Percentiles rank a stretch among this genome's conserved stretches.
Conservation (phyloP, 2,113 vertebrate genomes). For the Sylvietta virens region DNA sequence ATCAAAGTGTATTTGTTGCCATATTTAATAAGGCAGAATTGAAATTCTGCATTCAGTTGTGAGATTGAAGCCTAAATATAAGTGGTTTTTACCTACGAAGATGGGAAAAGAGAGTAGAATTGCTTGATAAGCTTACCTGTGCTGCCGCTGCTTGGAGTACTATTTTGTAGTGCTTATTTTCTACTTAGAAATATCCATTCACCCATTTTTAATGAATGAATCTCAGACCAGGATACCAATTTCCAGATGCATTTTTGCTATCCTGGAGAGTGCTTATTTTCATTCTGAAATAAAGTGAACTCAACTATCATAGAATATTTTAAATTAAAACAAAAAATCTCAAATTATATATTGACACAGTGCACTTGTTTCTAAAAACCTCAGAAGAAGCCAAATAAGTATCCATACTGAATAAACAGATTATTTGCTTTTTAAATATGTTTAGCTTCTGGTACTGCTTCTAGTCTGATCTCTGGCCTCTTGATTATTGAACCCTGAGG, state of each 20-base stretch:
- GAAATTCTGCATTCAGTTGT: neutral
- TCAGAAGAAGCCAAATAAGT: neutral
- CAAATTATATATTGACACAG: neutral
- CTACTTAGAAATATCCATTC: neutral
- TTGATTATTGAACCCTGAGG: slow-evolving; percentile 31
- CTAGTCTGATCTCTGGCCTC: neutral
- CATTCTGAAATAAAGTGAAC: neutral
- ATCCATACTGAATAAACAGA: neutral
- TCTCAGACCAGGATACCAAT: neutral
- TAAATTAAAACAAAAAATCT: neutral
- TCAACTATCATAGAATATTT: neutral
- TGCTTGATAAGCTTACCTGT: neutral
- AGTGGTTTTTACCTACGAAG: neutral
- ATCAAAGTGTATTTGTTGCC: neutral
- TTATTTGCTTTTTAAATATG: slow-evolving; percentile 3
- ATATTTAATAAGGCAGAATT: neutral
- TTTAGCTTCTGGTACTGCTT: neutral
- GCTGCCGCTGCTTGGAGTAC: neutral
- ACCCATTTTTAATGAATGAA: neutral
- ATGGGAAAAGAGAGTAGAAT: neutral
- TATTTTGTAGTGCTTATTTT: neutral
- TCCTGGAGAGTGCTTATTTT: slow-evolving; percentile 15
- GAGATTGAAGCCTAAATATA: neutral
- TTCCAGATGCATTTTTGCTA: neutral
- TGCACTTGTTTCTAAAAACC: neutral